These are phyloP conservation scores for Noctua fimbriata DNA, from an alignment of 2,888 invertebrate species.

Conservation along the genomic window DNA sequence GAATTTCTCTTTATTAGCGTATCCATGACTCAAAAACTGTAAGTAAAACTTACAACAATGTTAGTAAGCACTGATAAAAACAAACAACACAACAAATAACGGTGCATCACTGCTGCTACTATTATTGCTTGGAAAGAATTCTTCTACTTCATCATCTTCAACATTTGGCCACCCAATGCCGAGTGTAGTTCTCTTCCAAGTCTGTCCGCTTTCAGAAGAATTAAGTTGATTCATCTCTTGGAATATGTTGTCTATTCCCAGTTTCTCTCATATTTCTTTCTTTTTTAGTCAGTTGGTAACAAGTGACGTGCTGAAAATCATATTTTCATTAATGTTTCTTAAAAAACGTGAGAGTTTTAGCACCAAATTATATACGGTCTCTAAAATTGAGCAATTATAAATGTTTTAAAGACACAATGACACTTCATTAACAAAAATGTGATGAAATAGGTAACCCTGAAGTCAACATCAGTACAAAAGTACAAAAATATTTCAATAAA, in stretches of 20 bases:
- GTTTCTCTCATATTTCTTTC: neutral
- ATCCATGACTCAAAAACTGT: too few species aligned
- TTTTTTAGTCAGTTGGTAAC: neutral
- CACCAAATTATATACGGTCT: neutral
- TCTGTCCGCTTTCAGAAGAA: neutral
- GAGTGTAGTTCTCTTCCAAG: too few species aligned
- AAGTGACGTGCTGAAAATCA: neutral
- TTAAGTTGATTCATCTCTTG: neutral
- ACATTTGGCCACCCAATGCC: too few species aligned
- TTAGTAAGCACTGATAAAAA: too few species aligned
- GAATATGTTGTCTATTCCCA: neutral
- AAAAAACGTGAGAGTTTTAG: too few species aligned
- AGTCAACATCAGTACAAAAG: neutral
- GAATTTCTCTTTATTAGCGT: too few species aligned
- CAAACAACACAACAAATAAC: too few species aligned
- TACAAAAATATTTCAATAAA: neutral
- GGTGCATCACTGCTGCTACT: too few species aligned
- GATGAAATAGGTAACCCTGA: conserved; percentile 30
- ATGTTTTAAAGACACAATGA: neutral
- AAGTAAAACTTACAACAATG: too few species aligned
- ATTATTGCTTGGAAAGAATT: neutral
- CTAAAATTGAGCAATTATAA: neutral
- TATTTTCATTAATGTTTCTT: neutral
- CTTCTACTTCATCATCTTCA: too few species aligned
- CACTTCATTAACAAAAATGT: neutral